Conservation (phyloP, 2,888 invertebrate species). For the Drosophila cyrtoloma region DNA sequence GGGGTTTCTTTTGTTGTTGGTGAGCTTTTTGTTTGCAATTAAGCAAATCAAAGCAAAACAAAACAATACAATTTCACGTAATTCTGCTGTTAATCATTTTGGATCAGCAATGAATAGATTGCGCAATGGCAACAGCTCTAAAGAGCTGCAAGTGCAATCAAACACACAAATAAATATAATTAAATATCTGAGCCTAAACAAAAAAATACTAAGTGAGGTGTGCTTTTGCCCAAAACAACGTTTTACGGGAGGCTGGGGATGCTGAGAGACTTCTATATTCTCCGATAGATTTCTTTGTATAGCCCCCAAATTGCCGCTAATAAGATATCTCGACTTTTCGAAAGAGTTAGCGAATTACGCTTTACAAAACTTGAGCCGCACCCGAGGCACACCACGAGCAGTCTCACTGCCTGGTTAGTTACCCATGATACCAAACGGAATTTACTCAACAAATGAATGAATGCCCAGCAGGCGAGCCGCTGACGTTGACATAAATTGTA, state of each 20-base stretch:
- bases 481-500: slow-evolving; percentile 65
- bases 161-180: slow-evolving; percentile 32
- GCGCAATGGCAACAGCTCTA: slow-evolving; percentile 20
- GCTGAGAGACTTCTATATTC: not conserved
- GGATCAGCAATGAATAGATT: slow-evolving; percentile 36
- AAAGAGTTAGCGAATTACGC: not conserved
- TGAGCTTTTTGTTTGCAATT: slow-evolving; percentile 6
- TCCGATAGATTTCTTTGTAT: not conserved
- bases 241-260: not conserved
- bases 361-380: slow-evolving; percentile 15
- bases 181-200: slow-evolving; percentile 17
- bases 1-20: not conserved
- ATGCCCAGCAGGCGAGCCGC: slow-evolving; percentile 12
- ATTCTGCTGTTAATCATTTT: slow-evolving; percentile 24
- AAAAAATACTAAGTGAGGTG: slow-evolving; percentile 4
- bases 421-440: slow-evolving; percentile 28
- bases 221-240: not conserved
- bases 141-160: slow-evolving; percentile 23
- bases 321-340: not conserved
- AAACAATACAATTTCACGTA: slow-evolving; percentile 25
- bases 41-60: slow-evolving; percentile 5
- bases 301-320: not conserved
- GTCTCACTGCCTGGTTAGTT: slow-evolving; percentile 2
- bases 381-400: slow-evolving; percentile 5
- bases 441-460: slow-evolving; percentile 47